These are phyloP conservation scores for Harpalus rubripes DNA, from an alignment of 2,888 invertebrate species.

Conservation along the genomic window DNA sequence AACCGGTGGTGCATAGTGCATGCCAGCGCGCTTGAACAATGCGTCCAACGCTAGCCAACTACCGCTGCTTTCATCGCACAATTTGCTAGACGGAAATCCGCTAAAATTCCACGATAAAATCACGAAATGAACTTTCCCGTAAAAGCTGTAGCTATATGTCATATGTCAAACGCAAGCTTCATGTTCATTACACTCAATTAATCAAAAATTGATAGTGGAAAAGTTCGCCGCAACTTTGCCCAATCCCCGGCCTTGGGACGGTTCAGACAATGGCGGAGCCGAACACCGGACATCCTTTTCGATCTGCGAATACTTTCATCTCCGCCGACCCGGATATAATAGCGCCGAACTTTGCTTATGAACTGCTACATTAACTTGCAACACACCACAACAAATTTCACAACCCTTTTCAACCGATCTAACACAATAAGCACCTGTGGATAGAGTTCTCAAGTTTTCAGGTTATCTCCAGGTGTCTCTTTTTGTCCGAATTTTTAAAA, in stretches of 20 bases:
- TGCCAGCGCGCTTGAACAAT: background rate
- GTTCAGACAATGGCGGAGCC: conserved; percentile 46
- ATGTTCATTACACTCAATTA: conserved; percentile 60
- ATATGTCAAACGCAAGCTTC: conserved; percentile 57
- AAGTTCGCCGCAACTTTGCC: conserved; percentile 43
- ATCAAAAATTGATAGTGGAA: conserved; percentile 60
- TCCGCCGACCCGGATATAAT: conserved; percentile 40
- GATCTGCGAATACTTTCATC: conserved; percentile 44
- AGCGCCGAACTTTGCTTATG: conserved; percentile 19
- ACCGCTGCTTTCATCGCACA: conserved; percentile 28
- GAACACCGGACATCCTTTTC: conserved; percentile 33
- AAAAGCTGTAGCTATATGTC: conserved; percentile 56
- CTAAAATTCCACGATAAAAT: conserved; percentile 42
- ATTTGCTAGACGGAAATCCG: conserved; percentile 51
- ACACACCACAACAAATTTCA: background rate
- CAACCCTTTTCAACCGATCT: too few species aligned
- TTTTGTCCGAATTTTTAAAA: too few species aligned
- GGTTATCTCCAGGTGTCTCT: too few species aligned
- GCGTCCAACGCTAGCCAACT: conserved; percentile 18
- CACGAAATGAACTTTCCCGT: conserved; percentile 44
- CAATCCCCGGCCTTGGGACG: conserved; percentile 9
- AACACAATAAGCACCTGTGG: too few species aligned
- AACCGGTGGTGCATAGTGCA: conserved; percentile 43
- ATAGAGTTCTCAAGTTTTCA: too few species aligned
- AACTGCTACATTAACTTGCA: background rate